These are phyloP conservation scores for Coluber constrictor DNA, from an alignment of 2,797 vertebrate species.

Conservation along the genomic window DNA sequence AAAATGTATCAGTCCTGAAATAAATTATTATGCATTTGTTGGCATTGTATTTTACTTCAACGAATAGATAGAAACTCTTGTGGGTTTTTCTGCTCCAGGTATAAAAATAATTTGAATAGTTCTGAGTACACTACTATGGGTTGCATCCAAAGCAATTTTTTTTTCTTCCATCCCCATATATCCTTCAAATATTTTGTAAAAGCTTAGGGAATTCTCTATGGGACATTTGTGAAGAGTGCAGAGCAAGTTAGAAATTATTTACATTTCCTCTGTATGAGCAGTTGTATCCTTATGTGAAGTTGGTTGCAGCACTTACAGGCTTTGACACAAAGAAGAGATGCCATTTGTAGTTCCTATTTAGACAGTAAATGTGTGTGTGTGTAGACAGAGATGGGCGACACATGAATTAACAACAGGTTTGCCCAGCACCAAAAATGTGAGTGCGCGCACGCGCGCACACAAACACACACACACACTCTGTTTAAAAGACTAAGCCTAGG, in stretches of 20 bases:
- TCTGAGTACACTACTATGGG: neutral
- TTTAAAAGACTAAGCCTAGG: too few species aligned
- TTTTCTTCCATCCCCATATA: neutral
- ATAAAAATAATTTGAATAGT: neutral
- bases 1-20: neutral
- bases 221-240: neutral
- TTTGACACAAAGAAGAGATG: neutral
- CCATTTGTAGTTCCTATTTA: neutral
- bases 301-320: neutral
- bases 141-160: neutral
- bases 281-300: neutral
- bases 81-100: neutral
- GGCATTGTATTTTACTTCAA: neutral
- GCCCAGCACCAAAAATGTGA: too few species aligned
- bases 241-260: neutral
- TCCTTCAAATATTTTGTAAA: neutral
- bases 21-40: neutral
- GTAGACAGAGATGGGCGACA: too few species aligned
- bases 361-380: neutral
- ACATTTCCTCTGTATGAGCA: neutral
- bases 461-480: too few species aligned
- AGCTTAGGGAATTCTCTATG: neutral
- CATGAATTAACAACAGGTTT: too few species aligned
- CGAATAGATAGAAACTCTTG: neutral
- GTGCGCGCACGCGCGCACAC: too few species aligned